These are phyloP conservation scores for Rotaria macrura DNA, from an alignment of 2,888 invertebrate genomes.

Conservation along the genomic window DNA sequence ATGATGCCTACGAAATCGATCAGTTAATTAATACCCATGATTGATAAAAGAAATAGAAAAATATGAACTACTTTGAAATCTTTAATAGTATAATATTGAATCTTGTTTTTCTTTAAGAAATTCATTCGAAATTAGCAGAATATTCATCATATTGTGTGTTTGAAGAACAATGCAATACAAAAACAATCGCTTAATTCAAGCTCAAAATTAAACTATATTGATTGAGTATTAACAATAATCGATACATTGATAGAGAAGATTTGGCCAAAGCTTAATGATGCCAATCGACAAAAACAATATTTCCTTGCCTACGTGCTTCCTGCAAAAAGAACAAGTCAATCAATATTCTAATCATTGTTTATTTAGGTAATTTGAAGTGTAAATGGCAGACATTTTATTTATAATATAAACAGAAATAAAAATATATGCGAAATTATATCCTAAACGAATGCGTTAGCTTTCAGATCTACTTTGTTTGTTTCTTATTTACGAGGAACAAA, in stretches of 20 bases:
- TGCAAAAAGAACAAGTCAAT: neutral
- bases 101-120: too few species aligned
- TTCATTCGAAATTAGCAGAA: too few species aligned
- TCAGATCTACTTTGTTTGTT: neutral
- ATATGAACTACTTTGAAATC: too few species aligned
- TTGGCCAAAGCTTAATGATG: neutral
- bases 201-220: too few species aligned
- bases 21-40: too few species aligned
- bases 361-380: neutral
- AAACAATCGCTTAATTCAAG: too few species aligned
- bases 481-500: neutral
- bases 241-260: neutral
- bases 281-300: neutral
- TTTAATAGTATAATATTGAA: too few species aligned
- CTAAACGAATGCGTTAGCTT: neutral
- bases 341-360: neutral
- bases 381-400: neutral
- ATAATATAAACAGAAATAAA: neutral
- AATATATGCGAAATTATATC: neutral
- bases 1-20: too few species aligned
- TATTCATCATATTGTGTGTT: too few species aligned
- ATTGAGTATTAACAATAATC: too few species aligned
- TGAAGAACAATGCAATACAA: too few species aligned
- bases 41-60: too few species aligned
- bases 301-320: neutral